Conservation (phyloP, 2,113 vertebrate species). For the Guaruba guarouba region DNA sequence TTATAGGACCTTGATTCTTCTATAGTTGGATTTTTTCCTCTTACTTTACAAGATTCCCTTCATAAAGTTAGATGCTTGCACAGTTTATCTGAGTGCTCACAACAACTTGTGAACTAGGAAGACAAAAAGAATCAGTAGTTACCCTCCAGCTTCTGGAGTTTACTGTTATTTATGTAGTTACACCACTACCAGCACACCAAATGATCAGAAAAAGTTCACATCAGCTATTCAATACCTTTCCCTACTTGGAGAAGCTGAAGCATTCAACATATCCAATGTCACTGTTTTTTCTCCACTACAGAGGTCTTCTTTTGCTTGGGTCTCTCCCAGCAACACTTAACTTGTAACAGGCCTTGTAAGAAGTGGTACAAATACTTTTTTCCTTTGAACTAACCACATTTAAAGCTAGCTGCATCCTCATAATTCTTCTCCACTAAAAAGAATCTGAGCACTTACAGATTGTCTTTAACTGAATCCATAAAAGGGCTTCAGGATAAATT, state of each 20-base stretch:
- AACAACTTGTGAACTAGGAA: neutral
- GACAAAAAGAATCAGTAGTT: neutral
- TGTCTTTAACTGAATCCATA: neutral
- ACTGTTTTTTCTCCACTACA: neutral
- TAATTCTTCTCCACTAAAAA: neutral
- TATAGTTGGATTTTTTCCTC: neutral
- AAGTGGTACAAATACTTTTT: neutral
- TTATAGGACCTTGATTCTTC: neutral
- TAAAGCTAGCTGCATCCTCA: neutral
- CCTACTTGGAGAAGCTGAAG: neutral
- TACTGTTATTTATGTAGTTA: neutral
- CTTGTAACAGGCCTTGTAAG: neutral
- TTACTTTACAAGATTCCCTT: neutral
- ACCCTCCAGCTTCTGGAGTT: neutral
- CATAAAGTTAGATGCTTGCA: neutral
- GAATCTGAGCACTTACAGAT: neutral
- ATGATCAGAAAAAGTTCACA: neutral
- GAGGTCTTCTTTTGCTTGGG: neutral
- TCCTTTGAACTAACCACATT: neutral
- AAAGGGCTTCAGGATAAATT: neutral
- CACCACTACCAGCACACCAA: neutral
- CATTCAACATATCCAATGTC: neutral
- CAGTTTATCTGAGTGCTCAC: neutral
- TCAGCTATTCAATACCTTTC: neutral
- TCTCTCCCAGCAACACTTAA: neutral